Evolutionary conservation across 2,797 vertebrate species (phyloP), one percentile per base, ranked within the genome.

Genomic region (Buphagus erythrorhynchus): DNA sequence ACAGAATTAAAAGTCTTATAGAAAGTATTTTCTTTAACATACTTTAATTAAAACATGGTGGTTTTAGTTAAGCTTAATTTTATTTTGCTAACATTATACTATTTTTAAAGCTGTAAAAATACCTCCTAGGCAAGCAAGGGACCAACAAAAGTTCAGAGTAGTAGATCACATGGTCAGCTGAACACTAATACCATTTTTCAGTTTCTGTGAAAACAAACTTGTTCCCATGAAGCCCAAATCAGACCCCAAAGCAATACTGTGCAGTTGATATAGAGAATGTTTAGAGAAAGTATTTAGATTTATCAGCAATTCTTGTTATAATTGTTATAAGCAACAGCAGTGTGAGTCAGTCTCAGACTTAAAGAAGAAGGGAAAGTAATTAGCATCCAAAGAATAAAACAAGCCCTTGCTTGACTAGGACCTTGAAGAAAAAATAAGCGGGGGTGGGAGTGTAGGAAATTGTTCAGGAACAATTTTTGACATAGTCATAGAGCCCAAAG

Each of bases 171-270:
- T 58, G 83, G 91, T 74, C 86, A 84, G 91, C 88, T 95, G 92
- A 96, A 94, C 95, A 95, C 72, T 89, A 94, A 96, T 76, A 81
- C 81, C 5, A 8, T 78, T 95, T 96, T 86, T 88, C 77, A 76
- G 29, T 57, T 63, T 93, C 74, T 93, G 0, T 83, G 72, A 85
- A 94, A 94, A 91, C 90, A 96, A 62, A 87, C 46, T 90, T 87
- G 48, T 76, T 96, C 92, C 79, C 88, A 94, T 26, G 76, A 91
- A 78, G 79, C 33, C 28, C 25, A 2, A 85, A 65, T 45, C 62
- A 80, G 61, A 92, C 18, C 42, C 67, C 59, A 78, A 82, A 77
- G 86, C 79, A 82, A 86, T 43, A 88, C 17, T 73, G 22, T 33
- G 29, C 45, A 88, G 67, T 62, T 76, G 17, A 91, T 65, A 68